A percentile compares a stretch with the other conserved stretches of the same genome.
These are phyloP conservation scores for Smutsia temminckii DNA, from an alignment of 2,797 vertebrate genomes.

Conservation along the genomic window DNA sequence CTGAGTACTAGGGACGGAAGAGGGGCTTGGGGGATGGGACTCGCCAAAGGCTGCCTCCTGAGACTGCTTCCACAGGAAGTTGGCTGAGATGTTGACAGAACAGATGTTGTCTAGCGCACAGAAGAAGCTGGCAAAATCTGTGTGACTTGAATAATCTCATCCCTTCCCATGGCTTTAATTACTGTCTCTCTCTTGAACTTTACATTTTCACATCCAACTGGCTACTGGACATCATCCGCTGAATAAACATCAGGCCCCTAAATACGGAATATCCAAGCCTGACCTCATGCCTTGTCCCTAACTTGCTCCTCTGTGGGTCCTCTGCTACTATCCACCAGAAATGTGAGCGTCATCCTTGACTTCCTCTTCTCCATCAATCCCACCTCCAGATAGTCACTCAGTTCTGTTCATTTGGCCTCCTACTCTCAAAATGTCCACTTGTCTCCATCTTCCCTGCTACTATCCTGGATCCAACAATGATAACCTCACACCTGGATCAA, in stretches of 20 bases:
- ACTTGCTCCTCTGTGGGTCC: not conserved
- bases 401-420: not conserved
- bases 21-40: conserved; percentile 92
- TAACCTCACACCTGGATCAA: not conserved
- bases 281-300: not conserved
- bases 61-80: conserved; percentile 94
- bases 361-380: not conserved
- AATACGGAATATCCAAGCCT: not conserved
- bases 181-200: not conserved
- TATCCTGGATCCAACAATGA: not conserved
- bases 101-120: conserved; percentile 93
- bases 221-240: not conserved
- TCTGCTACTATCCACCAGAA: not conserved
- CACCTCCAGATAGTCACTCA: not conserved
- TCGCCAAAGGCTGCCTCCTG: conserved; percentile 96
- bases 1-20: conserved; percentile 97
- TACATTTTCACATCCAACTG: not conserved
- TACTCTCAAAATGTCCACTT: not conserved
- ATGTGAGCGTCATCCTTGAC: not conserved
- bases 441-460: not conserved
- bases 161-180: not conserved
- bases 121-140: conserved; percentile 91
- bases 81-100: conserved; percentile 93
- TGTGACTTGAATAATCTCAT: conserved; percentile 47
- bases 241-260: not conserved